These are phyloP conservation scores for Camponotus floridanus DNA, from an alignment of 1,140 invertebrate species.

Conservation along the genomic window DNA sequence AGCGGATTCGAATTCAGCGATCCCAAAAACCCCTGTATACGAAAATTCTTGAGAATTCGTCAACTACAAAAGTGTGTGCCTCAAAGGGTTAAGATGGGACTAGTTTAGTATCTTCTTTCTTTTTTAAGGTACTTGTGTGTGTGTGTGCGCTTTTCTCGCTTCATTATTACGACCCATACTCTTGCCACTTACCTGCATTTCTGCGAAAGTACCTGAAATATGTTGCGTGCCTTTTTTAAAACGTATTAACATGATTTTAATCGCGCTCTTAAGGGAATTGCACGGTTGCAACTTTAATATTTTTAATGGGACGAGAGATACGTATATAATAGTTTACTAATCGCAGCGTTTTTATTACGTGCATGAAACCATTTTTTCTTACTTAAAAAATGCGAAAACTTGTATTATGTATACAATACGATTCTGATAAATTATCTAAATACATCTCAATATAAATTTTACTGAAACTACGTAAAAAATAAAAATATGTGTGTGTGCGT, in stretches of 20 bases:
- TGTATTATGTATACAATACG: background rate
- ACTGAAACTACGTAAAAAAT: background rate
- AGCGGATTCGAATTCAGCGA: too few relatives aligned
- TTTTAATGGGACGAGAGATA: conserved; percentile 13
- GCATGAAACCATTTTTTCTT: conserved; percentile 24
- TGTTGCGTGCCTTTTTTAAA: background rate
- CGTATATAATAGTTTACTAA: background rate
- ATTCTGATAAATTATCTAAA: background rate
- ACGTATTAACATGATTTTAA: conserved; percentile 40
- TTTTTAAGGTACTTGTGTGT: background rate
- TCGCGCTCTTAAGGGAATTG: conserved; percentile 2
- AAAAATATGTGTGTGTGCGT: background rate
- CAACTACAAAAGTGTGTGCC: too few relatives aligned
- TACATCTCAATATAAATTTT: background rate
- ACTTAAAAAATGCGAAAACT: conserved; percentile 3
- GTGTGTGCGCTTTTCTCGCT: background rate
- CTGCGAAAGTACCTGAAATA: conserved; percentile 3
- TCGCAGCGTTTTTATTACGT: conserved; percentile 23
- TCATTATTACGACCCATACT: background rate
- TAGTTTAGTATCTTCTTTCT: background rate
- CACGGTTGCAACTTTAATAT: conserved; percentile 25
- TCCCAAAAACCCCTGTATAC: too few relatives aligned
- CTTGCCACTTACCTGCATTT: background rate
- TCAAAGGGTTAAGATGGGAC: background rate
- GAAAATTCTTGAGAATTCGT: too few relatives aligned